phyloP scores from a whole-genome alignment of 2,113 vertebrate genomes.

The Phyllostomus discolor region DNA sequence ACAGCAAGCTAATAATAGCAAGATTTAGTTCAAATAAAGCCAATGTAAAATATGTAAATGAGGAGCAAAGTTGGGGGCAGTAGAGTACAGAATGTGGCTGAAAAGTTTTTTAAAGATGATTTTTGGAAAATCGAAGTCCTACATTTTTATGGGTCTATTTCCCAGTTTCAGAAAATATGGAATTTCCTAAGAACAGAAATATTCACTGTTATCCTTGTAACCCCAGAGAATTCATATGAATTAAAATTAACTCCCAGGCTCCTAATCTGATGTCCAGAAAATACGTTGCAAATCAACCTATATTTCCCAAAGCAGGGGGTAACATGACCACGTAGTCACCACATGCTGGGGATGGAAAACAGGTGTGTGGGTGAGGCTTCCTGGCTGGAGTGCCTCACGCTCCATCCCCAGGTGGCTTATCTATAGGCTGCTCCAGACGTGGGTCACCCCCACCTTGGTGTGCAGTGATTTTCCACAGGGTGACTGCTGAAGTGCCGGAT shows the following conservation, averaged over 20 bases:
- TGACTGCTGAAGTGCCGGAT: neutral
- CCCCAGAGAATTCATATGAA: conserved; percentile 39
- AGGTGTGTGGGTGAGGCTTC: conserved; percentile 39
- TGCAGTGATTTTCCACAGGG: conserved; percentile 18
- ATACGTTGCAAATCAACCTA: conserved; percentile 27
- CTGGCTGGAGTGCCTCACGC: neutral
- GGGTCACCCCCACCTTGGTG: neutral
- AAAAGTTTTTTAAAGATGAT: neutral
- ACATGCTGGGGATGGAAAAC: conserved; percentile 50
- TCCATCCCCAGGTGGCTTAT: conserved; percentile 4
- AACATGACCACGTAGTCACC: neutral
- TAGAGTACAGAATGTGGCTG: neutral
- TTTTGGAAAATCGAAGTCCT: neutral
- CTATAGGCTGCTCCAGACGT: neutral
- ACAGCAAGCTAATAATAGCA: conserved; percentile 30
- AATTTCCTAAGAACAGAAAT: conserved; percentile 48
- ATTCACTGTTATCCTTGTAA: neutral
- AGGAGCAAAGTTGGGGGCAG: neutral
- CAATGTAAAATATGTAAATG: neutral
- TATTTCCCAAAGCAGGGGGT: conserved; percentile 54
- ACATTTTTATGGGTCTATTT: conserved; percentile 33
- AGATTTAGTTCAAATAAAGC: neutral
- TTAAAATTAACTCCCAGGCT: conserved; percentile 50
- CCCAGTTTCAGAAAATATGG: conserved; percentile 50
- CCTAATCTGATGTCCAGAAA: conserved; percentile 32